Conservation (phyloP, 2,888 invertebrate species). For the Chesias legatella region DNA sequence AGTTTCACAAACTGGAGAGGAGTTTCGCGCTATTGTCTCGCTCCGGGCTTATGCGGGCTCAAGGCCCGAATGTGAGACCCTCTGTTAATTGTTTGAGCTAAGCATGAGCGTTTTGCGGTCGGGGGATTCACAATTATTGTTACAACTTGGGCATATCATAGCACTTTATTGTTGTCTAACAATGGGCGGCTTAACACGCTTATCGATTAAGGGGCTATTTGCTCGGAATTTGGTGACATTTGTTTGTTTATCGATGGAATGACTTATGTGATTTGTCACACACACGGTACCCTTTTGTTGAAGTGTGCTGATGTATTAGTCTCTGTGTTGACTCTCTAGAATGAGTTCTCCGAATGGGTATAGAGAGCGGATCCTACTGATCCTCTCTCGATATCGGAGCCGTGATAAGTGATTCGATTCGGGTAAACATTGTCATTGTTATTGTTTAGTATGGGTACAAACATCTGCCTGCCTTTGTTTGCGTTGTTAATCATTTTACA, state of each 20-base stretch:
- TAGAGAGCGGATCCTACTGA: slow-evolving; percentile 11
- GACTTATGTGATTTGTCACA: slow-evolving; percentile 13
- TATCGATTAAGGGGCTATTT: slow-evolving; percentile 45
- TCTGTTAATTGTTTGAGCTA: slow-evolving; percentile 73
- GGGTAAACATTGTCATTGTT: slow-evolving; percentile 15
- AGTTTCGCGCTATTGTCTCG: slow-evolving; percentile 71
- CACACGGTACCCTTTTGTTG: slow-evolving; percentile 13
- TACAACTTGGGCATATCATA: slow-evolving; percentile 63
- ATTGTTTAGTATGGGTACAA: slow-evolving; percentile 6
- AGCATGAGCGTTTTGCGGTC: slow-evolving; percentile 65
- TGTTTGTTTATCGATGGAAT: slow-evolving; percentile 18
- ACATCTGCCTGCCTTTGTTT: too few relatives aligned
- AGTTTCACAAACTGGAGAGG: slow-evolving; percentile 64
- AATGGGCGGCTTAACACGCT: slow-evolving; percentile 45
- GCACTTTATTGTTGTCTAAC: slow-evolving; percentile 57
- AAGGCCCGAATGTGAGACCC: slow-evolving; percentile 61
- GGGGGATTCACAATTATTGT: slow-evolving; percentile 66
- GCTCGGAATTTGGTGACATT: slow-evolving; percentile 33
- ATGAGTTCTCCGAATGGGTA: slow-evolving; percentile 16
- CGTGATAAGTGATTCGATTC: slow-evolving; percentile 12
- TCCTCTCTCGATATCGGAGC: too few relatives aligned
- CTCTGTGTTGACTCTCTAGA: slow-evolving; percentile 13
- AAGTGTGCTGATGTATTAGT: slow-evolving; percentile 12
- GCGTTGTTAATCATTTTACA: too few relatives aligned
- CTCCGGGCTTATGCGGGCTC: slow-evolving; percentile 69